phyloP scores from a whole-genome alignment of 2,888 invertebrate genomes.

The Drosophila vallismaia region DNA sequence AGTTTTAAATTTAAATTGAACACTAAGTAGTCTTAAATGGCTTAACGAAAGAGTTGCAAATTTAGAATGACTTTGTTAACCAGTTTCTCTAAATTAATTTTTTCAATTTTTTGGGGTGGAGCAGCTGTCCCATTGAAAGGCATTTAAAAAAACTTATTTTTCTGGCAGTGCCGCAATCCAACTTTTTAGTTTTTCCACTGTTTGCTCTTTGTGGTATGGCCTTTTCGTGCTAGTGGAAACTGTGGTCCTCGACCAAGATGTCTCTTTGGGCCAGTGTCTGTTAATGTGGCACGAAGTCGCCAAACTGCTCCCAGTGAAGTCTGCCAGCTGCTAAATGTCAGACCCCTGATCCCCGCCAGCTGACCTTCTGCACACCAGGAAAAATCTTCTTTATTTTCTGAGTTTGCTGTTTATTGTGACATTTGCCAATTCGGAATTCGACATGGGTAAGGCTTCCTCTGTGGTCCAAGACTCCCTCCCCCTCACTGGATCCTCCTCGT shows the following conservation, averaged over 20 bases:
- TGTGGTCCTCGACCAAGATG: conserved; percentile 21
- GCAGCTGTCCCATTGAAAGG: conserved; percentile 12
- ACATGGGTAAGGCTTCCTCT: conserved; percentile 34
- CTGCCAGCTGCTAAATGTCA: conserved; percentile 44
- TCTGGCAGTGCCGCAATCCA: neutral
- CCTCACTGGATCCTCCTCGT: neutral
- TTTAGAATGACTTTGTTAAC: conserved; percentile 1
- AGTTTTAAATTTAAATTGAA: neutral
- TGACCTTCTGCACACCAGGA: conserved; percentile 35
- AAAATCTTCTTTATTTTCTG: conserved; percentile 2
- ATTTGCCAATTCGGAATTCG: conserved; percentile 38
- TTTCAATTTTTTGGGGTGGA: conserved; percentile 10
- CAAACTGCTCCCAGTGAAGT: conserved; percentile 20
- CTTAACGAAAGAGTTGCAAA: neutral
- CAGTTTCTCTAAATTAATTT: conserved; percentile 12
- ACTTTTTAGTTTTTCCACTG: neutral
- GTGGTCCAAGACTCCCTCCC: neutral
- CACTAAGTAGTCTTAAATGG: neutral
- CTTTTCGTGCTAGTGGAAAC: conserved; percentile 28
- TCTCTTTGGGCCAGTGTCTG: conserved; percentile 40
- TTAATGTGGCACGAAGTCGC: conserved; percentile 45
- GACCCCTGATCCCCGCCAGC: conserved; percentile 17
- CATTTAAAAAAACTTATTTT: neutral
- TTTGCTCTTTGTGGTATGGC: conserved; percentile 33
- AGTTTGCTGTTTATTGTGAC: conserved; percentile 18